Evolutionary conservation across 2,888 invertebrate species (phyloP), one percentile per base, ranked within the genome.

Genomic region (Schrankia costaestrigalis): DNA sequence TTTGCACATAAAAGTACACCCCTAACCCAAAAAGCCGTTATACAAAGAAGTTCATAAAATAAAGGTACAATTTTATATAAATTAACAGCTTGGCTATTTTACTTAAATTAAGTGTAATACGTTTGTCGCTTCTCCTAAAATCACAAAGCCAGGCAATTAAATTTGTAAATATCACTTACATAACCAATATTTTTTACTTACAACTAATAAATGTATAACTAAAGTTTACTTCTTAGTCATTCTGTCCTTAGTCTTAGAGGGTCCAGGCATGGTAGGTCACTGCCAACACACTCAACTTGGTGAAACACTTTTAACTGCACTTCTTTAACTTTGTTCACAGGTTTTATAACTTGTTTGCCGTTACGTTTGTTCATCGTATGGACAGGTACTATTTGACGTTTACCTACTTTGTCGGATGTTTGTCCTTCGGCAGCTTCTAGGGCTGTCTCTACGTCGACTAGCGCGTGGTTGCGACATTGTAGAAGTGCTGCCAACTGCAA

Each of bases 381-480:
- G 0, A 87, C 76, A 0, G 87, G 84, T 0, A 85, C 64, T 1
- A 84, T 51, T 11, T 73, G 74, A 2, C 66, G 56, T 0, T 58
- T 65, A 0, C 77, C 78, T 2, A 69, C 44, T n/a, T 56, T 62
- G 2, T 73, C 77, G 0, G 71, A 28, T 1, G 69, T 50, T 23
- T 75, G 71, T 1, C 77, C 75, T 35, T 89, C 89, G 0, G 87
- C 89, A 0, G 89, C 89, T 46, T 89, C 89, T 3, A 87, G 53
- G 0, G 89, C 89, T 0, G 89, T 87, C 46, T 89, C 89, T 0
- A 89, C 89, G 62, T 89, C 89, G 17, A 85, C 59, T 0, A 86
- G 54, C 0, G 81, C 81, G 59, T 87, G 84, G 60, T 87, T 84
- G 0, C 82, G 77, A 46, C 85, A 82, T 35, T 79, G 81, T 0